Percentiles rank a stretch among this genome's conserved stretches.
phyloP scores from a whole-genome alignment of 1,140 invertebrate species.

The Reticulitermes speratus region DNA sequence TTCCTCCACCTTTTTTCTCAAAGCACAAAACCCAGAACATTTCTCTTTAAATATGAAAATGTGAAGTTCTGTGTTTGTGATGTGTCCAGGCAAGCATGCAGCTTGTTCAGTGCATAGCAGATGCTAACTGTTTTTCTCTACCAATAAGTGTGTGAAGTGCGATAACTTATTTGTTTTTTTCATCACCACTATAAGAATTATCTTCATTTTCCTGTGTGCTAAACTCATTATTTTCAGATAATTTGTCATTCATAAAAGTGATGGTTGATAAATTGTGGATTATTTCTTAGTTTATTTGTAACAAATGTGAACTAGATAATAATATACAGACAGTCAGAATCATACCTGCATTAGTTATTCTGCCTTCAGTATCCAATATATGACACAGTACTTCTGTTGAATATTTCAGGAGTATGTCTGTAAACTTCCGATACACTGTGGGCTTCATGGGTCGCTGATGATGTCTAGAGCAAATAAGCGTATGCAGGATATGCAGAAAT shows the following conservation, averaged over 20 bases:
- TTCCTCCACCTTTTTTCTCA: background rate
- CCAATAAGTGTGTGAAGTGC: constrained; percentile 1
- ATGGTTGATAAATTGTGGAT: constrained; percentile 10
- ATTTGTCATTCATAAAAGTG: background rate
- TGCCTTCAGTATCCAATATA: background rate
- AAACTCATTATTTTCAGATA: constrained; percentile 3
- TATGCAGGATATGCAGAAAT: too few species aligned
- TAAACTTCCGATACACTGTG: too few species aligned
- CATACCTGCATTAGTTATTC: background rate
- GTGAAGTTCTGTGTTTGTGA: constrained; percentile 15
- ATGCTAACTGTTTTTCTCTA: background rate
- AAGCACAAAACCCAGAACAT: background rate
- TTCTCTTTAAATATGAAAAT: constrained; percentile 2
- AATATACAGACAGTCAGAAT: constrained; percentile 5
- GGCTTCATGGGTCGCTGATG: too few species aligned
- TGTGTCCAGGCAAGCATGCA: constrained; percentile 8
- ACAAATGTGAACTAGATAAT: constrained; percentile 9
- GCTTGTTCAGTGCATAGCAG: background rate
- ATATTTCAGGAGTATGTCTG: too few species aligned
- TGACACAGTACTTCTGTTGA: background rate
- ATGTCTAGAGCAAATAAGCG: too few species aligned
- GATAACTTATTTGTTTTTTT: constrained; percentile 9
- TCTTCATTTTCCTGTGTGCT: background rate
- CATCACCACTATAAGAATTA: background rate
- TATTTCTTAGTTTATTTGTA: constrained; percentile 11